Conservation (phyloP, 2,113 vertebrate species). For the Sula dactylatra region DNA sequence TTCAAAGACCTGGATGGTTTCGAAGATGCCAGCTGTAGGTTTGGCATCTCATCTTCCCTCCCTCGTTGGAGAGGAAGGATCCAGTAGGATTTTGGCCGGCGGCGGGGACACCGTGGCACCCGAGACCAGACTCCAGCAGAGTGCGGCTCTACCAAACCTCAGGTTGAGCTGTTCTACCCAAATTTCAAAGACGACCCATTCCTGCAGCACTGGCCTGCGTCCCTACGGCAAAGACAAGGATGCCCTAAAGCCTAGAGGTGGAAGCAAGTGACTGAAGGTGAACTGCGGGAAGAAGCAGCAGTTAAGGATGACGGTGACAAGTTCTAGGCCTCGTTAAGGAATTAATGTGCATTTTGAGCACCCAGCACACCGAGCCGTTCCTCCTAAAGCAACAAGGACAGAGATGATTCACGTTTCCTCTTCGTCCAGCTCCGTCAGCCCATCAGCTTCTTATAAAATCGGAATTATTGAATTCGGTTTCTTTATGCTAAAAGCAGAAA, state of each 20-base stretch:
- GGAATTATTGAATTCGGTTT: fast-evolving
- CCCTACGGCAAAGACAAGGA: not conserved
- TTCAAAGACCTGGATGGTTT: not conserved
- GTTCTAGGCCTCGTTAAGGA: not conserved
- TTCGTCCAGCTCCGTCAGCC: not conserved
- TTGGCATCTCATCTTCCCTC: not conserved
- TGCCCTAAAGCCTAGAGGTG: not conserved
- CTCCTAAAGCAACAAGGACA: not conserved
- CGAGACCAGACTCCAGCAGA: fast-evolving
- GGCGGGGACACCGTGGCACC: not conserved
- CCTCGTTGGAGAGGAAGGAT: not conserved
- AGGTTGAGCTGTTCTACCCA: not conserved
- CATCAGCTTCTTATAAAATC: not conserved
- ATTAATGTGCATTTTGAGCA: not conserved
- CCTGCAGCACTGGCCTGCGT: not conserved
- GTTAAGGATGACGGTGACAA: fast-evolving
- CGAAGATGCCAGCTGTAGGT: fast-evolving
- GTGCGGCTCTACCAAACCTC: not conserved
- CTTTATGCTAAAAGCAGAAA: not conserved
- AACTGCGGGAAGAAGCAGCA: not conserved
- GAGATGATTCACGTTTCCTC: not conserved
- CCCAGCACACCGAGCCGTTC: not conserved
- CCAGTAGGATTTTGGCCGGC: not conserved
- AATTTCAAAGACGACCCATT: not conserved
- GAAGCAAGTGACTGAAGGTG: not conserved